Evolutionary conservation across 92 coral and sea anemone species (phyloP).

Genomic region (Porites rus): DNA sequence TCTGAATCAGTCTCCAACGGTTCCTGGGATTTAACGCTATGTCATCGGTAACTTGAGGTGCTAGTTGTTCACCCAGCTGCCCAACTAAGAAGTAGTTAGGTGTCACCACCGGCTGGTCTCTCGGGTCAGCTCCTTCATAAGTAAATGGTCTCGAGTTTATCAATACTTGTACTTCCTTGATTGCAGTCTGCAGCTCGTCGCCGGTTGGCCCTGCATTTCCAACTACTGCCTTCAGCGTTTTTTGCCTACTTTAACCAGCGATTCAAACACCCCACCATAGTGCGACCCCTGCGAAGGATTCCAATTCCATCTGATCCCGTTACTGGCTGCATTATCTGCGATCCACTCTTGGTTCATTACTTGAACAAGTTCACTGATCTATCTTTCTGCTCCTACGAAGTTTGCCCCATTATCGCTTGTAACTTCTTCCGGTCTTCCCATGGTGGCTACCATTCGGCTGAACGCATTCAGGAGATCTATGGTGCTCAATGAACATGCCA

Average conservation of each 20-base stretch:
- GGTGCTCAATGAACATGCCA: slow-evolving; percentile 28
- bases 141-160: slow-evolving; percentile 37
- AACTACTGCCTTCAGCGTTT: too few species aligned
- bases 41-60: slow-evolving; percentile 38
- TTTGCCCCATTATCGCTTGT: not conserved
- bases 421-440: slow-evolving; percentile 17
- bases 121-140: slow-evolving; percentile 39
- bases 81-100: not conserved
- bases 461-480: slow-evolving; percentile 32
- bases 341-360: slow-evolving; percentile 10
- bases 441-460: slow-evolving; percentile 25
- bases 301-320: slow-evolving; percentile 39
- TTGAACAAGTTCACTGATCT: slow-evolving; percentile 25
- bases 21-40: slow-evolving; percentile 38
- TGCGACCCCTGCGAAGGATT: slow-evolving; percentile 33
- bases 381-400: not conserved
- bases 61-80: slow-evolving; percentile 18
- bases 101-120: not conserved
- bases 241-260: too few species aligned
- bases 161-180: not conserved
- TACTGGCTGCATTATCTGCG: slow-evolving; percentile 8
- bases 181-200: not conserved
- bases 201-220: too few species aligned
- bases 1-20: slow-evolving; percentile 40
- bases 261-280: slow-evolving; percentile 34